Percentiles rank a stretch among this genome's conserved stretches.
These are phyloP conservation scores for Rhyacophila evoluta DNA, from an alignment of 2,888 invertebrate species.

Conservation along the genomic window DNA sequence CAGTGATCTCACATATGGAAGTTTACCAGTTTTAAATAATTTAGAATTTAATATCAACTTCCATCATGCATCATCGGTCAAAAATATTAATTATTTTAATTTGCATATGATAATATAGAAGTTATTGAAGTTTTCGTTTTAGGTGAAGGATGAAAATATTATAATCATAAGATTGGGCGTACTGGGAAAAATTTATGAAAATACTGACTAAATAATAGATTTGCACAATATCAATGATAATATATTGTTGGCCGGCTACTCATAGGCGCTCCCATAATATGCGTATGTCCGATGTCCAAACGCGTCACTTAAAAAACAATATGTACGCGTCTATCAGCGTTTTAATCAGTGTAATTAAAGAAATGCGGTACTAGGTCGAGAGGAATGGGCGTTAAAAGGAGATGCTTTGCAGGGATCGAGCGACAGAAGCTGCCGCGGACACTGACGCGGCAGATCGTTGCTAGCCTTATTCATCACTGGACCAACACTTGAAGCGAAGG, in stretches of 20 bases:
- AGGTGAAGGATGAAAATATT: too few relatives aligned
- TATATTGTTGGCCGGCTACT: neutral
- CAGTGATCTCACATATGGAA: too few relatives aligned
- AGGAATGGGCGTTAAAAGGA: neutral
- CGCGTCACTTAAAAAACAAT: slow-evolving; percentile 24
- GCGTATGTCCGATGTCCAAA: slow-evolving; percentile 5
- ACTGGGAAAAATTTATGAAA: neutral
- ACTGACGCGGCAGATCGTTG: slow-evolving; percentile 9
- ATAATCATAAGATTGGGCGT: neutral
- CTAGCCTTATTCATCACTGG: neutral
- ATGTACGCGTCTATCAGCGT: slow-evolving; percentile 35
- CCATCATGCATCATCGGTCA: too few relatives aligned
- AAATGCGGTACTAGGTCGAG: slow-evolving; percentile 12
- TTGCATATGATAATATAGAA: too few relatives aligned
- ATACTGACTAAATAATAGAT: neutral
- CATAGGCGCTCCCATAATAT: neutral
- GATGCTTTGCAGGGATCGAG: neutral
- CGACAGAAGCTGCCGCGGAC: slow-evolving; percentile 8
- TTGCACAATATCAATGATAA: slow-evolving; percentile 4
- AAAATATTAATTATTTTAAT: too few relatives aligned
- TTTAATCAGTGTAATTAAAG: slow-evolving; percentile 45
- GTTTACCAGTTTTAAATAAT: too few relatives aligned
- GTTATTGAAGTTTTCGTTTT: too few relatives aligned
- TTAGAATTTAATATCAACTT: too few relatives aligned
- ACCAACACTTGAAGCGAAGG: neutral